These are phyloP conservation scores for Lathamus discolor DNA, from an alignment of 2,113 vertebrate species.

Conservation along the genomic window DNA sequence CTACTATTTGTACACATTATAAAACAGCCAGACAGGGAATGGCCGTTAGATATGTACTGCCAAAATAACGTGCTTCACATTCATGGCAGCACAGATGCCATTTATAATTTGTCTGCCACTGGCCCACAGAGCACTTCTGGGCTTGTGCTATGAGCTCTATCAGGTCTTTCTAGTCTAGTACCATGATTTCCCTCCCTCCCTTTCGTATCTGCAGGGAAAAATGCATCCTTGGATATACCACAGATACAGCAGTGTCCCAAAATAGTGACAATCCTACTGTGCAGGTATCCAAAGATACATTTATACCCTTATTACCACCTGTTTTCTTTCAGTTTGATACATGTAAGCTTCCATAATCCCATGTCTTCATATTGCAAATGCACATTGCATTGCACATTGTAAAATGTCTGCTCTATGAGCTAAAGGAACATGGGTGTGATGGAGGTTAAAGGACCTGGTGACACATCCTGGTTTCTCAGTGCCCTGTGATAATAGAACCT, in stretches of 20 bases:
- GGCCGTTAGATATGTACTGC: not conserved
- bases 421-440: not conserved
- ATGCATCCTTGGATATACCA: not conserved
- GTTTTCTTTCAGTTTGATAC: not conserved
- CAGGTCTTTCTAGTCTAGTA: not conserved
- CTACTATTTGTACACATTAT: not conserved
- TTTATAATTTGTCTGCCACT: not conserved
- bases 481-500: not conserved
- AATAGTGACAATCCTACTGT: not conserved
- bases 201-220: not conserved
- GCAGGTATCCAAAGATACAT: not conserved
- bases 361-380: not conserved
- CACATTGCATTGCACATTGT: not conserved
- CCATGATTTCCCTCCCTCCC: not conserved
- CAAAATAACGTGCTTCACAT: not conserved
- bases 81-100: not conserved
- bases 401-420: not conserved
- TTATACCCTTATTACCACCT: not conserved
- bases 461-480: not conserved
- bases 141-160: not conserved
- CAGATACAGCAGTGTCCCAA: not conserved
- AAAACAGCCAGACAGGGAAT: not conserved
- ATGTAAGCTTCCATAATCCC: not conserved
- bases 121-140: not conserved
- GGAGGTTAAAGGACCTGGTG: not conserved